Evolutionary conservation across 2,888 invertebrate species (phyloP).

Genomic region (Choristoneura rosaceana): DNA sequence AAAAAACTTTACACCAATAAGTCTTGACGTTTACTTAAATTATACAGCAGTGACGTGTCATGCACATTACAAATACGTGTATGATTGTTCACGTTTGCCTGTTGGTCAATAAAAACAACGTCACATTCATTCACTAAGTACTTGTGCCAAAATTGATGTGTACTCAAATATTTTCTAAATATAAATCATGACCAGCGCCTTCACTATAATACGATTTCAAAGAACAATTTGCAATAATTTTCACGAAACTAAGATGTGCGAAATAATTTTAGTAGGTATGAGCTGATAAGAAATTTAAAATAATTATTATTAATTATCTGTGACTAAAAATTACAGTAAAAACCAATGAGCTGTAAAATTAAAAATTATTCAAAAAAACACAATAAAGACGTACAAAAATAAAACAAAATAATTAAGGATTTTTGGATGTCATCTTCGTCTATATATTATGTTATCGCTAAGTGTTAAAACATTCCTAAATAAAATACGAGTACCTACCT

Average conservation of each 20-base stretch:
- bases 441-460: background rate
- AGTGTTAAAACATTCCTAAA: background rate
- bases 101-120: conserved; percentile 2
- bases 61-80: background rate
- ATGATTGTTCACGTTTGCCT: background rate
- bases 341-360: too few species aligned
- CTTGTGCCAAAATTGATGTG: conserved; percentile 22
- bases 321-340: too few species aligned
- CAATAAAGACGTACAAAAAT: too few species aligned
- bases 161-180: background rate
- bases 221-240: too few species aligned
- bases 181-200: background rate
- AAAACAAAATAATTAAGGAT: too few species aligned
- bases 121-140: conserved; percentile 30
- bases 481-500: too few species aligned
- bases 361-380: too few species aligned
- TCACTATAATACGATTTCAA: background rate
- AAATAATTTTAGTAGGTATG: too few species aligned
- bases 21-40: background rate
- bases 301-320: too few species aligned
- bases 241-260: too few species aligned
- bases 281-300: background rate
- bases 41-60: background rate
- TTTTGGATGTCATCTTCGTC: too few species aligned
- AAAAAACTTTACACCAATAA: too few species aligned